Percentiles rank a stretch among this genome's conserved stretches.
These are phyloP conservation scores for Vipera latastei DNA, from an alignment of 2,797 vertebrate genomes.

Conservation along the genomic window DNA sequence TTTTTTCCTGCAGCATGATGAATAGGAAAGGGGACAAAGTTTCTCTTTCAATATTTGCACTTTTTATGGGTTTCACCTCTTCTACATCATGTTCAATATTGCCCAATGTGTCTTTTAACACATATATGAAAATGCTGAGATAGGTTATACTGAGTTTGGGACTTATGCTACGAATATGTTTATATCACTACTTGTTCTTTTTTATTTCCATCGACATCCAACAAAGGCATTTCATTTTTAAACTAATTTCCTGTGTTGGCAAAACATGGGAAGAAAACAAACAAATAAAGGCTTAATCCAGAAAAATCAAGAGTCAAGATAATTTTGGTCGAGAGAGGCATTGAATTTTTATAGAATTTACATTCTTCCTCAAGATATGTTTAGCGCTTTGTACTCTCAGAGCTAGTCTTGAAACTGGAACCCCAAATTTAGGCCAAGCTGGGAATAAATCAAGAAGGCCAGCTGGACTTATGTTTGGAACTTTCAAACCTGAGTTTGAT, in stretches of 20 bases:
- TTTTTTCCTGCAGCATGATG: conserved; percentile 26
- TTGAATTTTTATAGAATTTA: not conserved
- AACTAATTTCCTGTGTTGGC: not conserved
- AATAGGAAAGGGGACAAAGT: not conserved
- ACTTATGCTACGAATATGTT: not conserved
- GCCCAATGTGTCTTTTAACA: not conserved
- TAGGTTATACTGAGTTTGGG: not conserved
- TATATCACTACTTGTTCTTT: not conserved
- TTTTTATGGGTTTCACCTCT: not conserved
- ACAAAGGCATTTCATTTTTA: not conserved
- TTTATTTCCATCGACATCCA: not conserved
- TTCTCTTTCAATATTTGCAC: not conserved
- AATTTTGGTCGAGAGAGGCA: not conserved
- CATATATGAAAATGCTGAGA: not conserved
- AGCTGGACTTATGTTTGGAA: not conserved
- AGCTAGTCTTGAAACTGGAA: not conserved
- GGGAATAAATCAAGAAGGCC: not conserved
- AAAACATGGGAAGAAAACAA: not conserved
- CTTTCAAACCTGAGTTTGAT: not conserved
- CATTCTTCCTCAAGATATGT: not conserved
- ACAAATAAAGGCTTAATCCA: not conserved
- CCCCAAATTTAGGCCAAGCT: not conserved
- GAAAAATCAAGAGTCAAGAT: not conserved
- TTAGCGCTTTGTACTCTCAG: not conserved
- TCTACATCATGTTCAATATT: not conserved